Evolutionary conservation across 2,113 vertebrate species (phyloP).

Genomic region (Vulpes ferrilata): DNA sequence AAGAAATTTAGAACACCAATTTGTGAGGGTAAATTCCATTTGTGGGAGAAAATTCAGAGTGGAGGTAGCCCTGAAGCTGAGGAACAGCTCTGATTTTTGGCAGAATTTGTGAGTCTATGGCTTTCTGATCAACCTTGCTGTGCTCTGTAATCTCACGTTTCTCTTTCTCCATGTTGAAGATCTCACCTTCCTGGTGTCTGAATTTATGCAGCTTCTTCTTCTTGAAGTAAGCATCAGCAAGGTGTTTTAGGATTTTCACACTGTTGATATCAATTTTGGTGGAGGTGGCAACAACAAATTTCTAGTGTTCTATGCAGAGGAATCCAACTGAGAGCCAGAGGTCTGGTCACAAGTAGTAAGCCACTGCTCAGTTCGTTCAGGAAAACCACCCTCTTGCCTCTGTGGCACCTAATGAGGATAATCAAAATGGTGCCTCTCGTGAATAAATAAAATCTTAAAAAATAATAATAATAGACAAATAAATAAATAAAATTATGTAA

Average conservation of each 20-base stretch:
- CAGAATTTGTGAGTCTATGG: neutral
- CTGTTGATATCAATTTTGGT: neutral
- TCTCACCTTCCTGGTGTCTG: neutral
- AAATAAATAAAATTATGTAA: neutral
- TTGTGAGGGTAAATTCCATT: neutral
- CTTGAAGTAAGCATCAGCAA: neutral
- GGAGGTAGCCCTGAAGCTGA: neutral
- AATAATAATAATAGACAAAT: too few species aligned
- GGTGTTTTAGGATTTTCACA: neutral
- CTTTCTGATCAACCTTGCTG: neutral
- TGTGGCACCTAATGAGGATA: neutral
- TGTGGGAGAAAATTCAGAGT: neutral
- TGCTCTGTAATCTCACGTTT: neutral
- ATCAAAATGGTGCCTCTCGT: neutral
- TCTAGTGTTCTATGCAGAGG: neutral
- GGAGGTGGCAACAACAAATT: neutral
- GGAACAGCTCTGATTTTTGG: neutral
- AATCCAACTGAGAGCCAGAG: neutral
- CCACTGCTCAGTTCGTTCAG: neutral
- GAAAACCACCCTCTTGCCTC: neutral
- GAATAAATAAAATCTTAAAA: too few species aligned
- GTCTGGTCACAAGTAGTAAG: neutral
- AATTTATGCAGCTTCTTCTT: neutral
- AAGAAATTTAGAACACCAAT: neutral
- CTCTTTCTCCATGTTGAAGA: neutral